Base-by-base conservation (phyloP, 2,888 invertebrate species). In the Fragum fragum region DNA sequence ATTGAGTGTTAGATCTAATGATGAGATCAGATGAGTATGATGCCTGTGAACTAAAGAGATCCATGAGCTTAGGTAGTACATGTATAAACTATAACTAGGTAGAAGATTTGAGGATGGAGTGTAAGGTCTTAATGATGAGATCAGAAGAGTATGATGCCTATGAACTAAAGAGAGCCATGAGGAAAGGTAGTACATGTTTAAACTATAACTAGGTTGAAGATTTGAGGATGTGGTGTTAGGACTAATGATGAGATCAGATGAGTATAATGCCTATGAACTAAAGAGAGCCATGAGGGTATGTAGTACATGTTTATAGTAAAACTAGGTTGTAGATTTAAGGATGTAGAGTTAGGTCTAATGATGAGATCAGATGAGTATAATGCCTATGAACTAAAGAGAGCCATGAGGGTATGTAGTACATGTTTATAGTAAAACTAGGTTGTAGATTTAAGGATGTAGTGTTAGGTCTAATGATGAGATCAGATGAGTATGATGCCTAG, bases 81-180 rank as follows among this genome's bases (percentile, higher is more conserved):
- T n/a, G n/a, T n/a, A n/a, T n/a, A n/a, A n/a, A n/a, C n/a, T n/a
- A n/a, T n/a, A n/a, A n/a, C n/a, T n/a, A n/a, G n/a, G n/a, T n/a
- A n/a, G n/a, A n/a, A n/a, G n/a, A n/a, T n/a, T n/a, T n/a, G n/a
- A n/a, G n/a, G n/a, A n/a, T n/a, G n/a, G n/a, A n/a, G n/a, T n/a
- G n/a, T n/a, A n/a, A n/a, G n/a, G n/a, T n/a, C n/a, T n/a, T 98
- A 81, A 97, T 98, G 96, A 97, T 97, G 29, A 97, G 97, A 0
- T 95, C 97, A 84, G 97, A 97, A 0, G 97, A 98, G 92, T 98
- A 96, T 94, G 97, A 98, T 93, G 97, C 97, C 6, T 96, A 96
- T 93, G 96, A 98, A 94, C 94, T 98, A 36, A 97, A 97, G 90
- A 96, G 97, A 87, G 98, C 98, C 39, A 97, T 98, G 94, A 91